A percentile compares a stretch with the other conserved stretches of the same genome.
phyloP scores from a whole-genome alignment of 1,140 invertebrate species.

The Tyrophagus putrescentiae region DNA sequence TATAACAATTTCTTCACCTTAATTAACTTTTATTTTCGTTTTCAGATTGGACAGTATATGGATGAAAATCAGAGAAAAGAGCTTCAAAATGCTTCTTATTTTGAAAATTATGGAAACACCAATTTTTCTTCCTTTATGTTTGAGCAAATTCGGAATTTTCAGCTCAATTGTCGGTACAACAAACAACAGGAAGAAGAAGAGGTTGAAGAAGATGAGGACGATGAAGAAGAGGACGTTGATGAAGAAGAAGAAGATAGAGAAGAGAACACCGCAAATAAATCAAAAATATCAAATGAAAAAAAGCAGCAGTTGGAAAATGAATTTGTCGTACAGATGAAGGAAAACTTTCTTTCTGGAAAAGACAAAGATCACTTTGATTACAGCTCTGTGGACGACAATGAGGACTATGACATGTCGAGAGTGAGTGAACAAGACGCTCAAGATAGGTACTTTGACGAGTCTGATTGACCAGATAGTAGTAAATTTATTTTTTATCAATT shows the following conservation, averaged over 20 bases:
- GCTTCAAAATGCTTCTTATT: constrained; percentile 27
- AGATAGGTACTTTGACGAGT: constrained; percentile 66
- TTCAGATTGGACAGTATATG: constrained; percentile 67
- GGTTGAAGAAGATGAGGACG: constrained; percentile 32
- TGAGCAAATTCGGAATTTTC: constrained; percentile 40
- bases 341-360: constrained; percentile 64
- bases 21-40: too few species aligned
- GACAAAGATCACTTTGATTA: constrained; percentile 70
- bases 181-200: constrained; percentile 39
- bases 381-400: constrained; percentile 55
- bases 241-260: constrained; percentile 31
- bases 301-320: constrained; percentile 54
- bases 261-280: constrained; percentile 14
- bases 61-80: constrained; percentile 52
- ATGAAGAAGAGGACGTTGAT: constrained; percentile 19
- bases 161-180: constrained; percentile 42
- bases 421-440: constrained; percentile 56
- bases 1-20: too few species aligned
- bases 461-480: constrained; percentile 8
- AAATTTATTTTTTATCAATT: neutral
- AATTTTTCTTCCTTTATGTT: constrained; percentile 35
- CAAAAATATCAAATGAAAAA: constrained; percentile 30
- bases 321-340: constrained; percentile 72
- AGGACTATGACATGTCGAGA: constrained; percentile 58
- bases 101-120: neutral